Base-by-base conservation (phyloP, 2,888 invertebrate genomes). In the Lithophane leautieri region DNA sequence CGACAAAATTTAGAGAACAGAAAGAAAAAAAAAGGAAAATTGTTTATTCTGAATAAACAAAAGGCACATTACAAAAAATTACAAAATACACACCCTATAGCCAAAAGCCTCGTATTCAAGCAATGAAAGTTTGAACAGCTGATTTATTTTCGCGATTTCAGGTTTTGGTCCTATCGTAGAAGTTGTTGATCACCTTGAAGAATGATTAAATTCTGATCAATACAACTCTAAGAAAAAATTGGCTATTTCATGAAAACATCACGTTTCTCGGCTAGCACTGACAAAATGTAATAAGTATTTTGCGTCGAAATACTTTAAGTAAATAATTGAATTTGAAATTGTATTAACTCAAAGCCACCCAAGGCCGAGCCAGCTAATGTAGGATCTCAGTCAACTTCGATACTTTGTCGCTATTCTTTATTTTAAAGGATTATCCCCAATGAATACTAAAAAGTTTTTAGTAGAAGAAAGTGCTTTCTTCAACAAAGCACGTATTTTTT, bases 391-490 rank as follows among this genome's bases (percentile, higher is more conserved):
- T 44, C 62, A 58, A 61, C n/a, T 81, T 40, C 28, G 54, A 69
- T 70, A 50, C 76, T 68, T 50, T 68, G 16, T 54, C 52, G 19
- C 56, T 42, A 56, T 61, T 47, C 52, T 71, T 71, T 69, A 69
- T 75, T 83, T 79, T 22, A 71, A 69, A 84, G 76, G 69, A 69
- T 79, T 74, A 74, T 63, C 34, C 25, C 25, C 61, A 69, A 67
- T 61, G 65, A 83, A 79, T 79, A 79, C 70, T 79, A 74, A 79
- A 63, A 78, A 62, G 67, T 9, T 60, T 58, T 58, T 58, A 25
- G n/a, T 11, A 12, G 14, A 61, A 47, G 44, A 42, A n/a, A n/a
- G n/a, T n/a, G n/a, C n/a, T n/a, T n/a, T n/a, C n/a, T n/a, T n/a
- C n/a, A n/a, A n/a, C n/a, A n/a, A n/a, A 58, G 34, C 47, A 40